phyloP scores from a whole-genome alignment of 2,113 vertebrate species.

The Dasyprocta punctata region DNA sequence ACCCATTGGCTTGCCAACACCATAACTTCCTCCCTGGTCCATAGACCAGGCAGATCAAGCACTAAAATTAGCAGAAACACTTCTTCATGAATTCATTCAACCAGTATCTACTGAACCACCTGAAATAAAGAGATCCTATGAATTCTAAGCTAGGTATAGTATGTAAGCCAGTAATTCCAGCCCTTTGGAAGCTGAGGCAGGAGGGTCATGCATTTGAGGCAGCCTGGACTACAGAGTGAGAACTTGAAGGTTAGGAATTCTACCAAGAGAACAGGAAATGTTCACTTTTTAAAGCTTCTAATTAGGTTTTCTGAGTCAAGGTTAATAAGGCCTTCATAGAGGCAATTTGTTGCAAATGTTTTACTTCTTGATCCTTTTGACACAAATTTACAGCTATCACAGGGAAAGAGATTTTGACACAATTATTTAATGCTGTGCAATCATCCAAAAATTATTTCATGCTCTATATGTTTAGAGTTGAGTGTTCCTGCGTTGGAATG shows the following conservation, averaged over 20 bases:
- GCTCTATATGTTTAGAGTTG: background rate
- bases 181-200: background rate
- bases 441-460: background rate
- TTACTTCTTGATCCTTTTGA: background rate
- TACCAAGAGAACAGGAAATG: background rate
- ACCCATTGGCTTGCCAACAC: background rate
- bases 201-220: background rate
- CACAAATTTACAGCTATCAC: background rate
- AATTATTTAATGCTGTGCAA: background rate
- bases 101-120: background rate
- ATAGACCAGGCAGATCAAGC: background rate
- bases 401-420: background rate
- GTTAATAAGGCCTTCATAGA: background rate
- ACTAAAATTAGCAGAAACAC: background rate
- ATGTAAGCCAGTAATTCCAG: background rate
- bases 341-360: background rate
- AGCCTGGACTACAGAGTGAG: background rate
- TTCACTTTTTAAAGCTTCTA: background rate
- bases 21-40: background rate
- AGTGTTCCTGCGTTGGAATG: constrained; percentile 11
- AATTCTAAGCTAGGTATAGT: background rate
- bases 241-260: background rate
- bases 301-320: background rate
- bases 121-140: background rate
- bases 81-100: background rate